A percentile compares a stretch with the other conserved stretches of the same genome.
Evolutionary conservation across 2,797 vertebrate species (phyloP).

Genomic region (Premnoplex brunnescens): DNA sequence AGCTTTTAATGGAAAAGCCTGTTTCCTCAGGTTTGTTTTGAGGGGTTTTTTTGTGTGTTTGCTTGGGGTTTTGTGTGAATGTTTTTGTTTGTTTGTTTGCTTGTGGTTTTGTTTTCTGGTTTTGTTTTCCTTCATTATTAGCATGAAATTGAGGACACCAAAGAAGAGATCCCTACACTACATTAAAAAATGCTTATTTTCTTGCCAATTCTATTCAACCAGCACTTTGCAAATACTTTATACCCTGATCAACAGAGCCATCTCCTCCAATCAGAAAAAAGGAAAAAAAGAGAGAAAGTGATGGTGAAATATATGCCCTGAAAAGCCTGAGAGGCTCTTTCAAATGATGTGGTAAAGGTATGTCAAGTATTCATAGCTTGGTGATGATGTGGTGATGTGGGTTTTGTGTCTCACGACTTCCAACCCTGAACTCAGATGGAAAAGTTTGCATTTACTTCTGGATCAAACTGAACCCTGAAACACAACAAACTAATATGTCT

Average conservation of each 20-base stretch:
- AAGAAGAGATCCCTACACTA: neutral
- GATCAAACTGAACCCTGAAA: neutral
- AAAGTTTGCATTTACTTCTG: neutral
- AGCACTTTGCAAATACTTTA: neutral
- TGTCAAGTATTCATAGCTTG: neutral
- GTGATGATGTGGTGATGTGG: too few relatives aligned
- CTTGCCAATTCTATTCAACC: neutral
- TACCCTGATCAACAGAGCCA: neutral
- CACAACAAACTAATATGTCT: neutral
- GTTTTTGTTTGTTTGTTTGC: too few relatives aligned
- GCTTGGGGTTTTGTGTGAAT: neutral
- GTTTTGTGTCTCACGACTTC: neutral
- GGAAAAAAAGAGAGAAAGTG: accelerated
- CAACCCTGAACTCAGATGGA: neutral
- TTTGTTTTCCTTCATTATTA: neutral
- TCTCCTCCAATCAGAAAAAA: accelerated
- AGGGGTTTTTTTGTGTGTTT: neutral
- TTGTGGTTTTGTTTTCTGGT: neutral
- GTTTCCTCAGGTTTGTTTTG: neutral
- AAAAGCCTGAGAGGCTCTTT: neutral
- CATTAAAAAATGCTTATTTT: neutral
- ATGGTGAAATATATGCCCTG: neutral
- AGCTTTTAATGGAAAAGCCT: neutral
- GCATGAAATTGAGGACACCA: neutral
- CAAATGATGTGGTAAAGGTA: neutral